A percentile compares a stretch with the other conserved stretches of the same genome.
These are phyloP conservation scores for Pristionchus arcanus DNA, from an alignment of 2,888 invertebrate species.

Conservation along the genomic window DNA sequence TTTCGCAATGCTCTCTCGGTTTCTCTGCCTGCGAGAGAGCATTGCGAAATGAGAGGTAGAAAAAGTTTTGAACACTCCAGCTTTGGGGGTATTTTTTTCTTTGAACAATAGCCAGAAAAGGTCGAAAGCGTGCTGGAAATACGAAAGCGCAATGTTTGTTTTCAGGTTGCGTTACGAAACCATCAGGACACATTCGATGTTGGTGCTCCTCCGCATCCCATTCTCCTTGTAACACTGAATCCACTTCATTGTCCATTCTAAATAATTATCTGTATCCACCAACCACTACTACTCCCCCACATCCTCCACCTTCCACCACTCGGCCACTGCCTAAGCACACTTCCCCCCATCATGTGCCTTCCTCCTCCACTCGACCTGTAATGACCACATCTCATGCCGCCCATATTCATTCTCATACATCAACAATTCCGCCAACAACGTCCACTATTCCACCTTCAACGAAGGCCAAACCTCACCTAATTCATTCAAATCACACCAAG, in stretches of 20 bases:
- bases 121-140: too few species aligned
- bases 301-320: neutral
- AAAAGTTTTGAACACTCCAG: too few species aligned
- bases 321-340: neutral
- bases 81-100: too few species aligned
- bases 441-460: neutral
- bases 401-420: neutral
- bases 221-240: neutral
- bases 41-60: too few species aligned
- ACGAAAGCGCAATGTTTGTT: neutral
- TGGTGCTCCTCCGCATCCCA: neutral
- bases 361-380: neutral
- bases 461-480: too few species aligned
- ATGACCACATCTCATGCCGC: neutral
- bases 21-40: too few species aligned
- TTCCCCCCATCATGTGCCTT: neutral
- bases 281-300: neutral
- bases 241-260: neutral
- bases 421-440: neutral
- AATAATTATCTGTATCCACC: neutral
- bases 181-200: neutral
- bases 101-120: too few species aligned
- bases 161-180: constrained; percentile 3
- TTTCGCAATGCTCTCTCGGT: too few species aligned
- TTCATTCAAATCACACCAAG: neutral